Percentiles rank a stretch among this genome's conserved stretches.
Evolutionary conservation across 1,140 invertebrate species (phyloP).

Genomic region (Euwallacea fornicatus): DNA sequence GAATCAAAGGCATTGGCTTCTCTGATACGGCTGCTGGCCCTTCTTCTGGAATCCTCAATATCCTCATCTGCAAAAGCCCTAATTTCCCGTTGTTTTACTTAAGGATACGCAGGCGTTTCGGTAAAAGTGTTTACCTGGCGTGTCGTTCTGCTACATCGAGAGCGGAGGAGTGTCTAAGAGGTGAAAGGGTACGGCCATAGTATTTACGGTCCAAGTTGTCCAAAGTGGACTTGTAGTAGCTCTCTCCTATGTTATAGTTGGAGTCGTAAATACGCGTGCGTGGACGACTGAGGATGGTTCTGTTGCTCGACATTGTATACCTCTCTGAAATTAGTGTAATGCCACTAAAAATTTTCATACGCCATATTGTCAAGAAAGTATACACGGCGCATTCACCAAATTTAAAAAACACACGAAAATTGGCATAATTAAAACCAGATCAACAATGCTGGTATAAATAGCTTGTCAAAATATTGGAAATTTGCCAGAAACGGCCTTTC

Average conservation of each 20-base stretch:
- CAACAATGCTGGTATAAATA: conserved; percentile 1
- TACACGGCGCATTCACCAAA: too few relatives aligned
- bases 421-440: too few relatives aligned
- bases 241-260: conserved; percentile 78
- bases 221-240: conserved; percentile 73
- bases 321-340: not conserved
- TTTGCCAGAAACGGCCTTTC: not conserved
- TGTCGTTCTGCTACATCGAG: conserved; percentile 56
- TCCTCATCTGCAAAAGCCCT: conserved; percentile 57
- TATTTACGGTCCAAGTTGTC: conserved; percentile 73
- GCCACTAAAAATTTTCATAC: too few relatives aligned
- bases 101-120: not conserved
- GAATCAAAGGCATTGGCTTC: conserved; percentile 49
- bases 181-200: conserved; percentile 57
- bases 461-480: conserved; percentile 1
- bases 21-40: conserved; percentile 49
- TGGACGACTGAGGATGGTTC: conserved; percentile 57
- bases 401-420: not conserved
- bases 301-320: conserved; percentile 28
- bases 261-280: conserved; percentile 77
- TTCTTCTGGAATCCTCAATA: conserved; percentile 47
- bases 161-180: conserved; percentile 50
- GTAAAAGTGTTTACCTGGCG: conserved; percentile 44
- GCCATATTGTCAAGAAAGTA: too few relatives aligned
- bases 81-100: not conserved